These are phyloP conservation scores for Cataglyphis hispanica DNA, from an alignment of 1,140 invertebrate genomes.

Conservation along the genomic window DNA sequence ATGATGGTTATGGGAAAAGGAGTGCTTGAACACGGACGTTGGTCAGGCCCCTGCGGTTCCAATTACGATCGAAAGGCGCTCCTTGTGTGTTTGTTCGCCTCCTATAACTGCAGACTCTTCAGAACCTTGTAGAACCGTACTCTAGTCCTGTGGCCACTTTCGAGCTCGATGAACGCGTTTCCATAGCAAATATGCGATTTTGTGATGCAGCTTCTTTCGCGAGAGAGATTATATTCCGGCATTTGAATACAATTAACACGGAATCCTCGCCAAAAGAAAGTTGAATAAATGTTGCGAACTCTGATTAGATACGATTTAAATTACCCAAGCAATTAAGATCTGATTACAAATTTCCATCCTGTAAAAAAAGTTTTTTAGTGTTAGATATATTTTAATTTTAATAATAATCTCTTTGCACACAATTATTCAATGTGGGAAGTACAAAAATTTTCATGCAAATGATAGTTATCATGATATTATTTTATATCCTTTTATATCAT, in stretches of 20 bases:
- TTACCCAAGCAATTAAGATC: too few species aligned
- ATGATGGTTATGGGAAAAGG: constrained; percentile 80
- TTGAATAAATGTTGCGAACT: background rate
- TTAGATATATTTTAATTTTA: background rate
- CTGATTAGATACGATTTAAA: background rate
- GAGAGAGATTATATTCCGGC: constrained; percentile 13
- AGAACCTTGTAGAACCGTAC: constrained; percentile 68
- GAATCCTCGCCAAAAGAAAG: background rate
- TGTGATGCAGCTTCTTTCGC: constrained; percentile 9
- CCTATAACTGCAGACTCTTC: constrained; percentile 76
- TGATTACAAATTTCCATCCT: background rate
- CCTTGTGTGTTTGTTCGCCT: constrained; percentile 71
- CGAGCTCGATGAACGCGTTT: constrained; percentile 70
- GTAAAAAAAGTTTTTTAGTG: background rate
- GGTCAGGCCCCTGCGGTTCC: constrained; percentile 81
- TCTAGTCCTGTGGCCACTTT: constrained; percentile 75
- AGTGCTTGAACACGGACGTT: constrained; percentile 83
- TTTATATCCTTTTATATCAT: background rate
- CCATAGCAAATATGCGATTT: constrained; percentile 70
- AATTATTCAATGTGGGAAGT: too few species aligned
- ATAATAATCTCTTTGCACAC: background rate
- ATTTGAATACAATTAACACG: constrained; percentile 46
- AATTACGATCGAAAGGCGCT: constrained; percentile 80
- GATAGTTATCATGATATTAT: background rate
- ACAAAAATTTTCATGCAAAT: background rate